Percentiles rank a stretch among this genome's conserved stretches.
Conservation (phyloP, 2,113 vertebrate species). For the Patagioenas fasciata region DNA sequence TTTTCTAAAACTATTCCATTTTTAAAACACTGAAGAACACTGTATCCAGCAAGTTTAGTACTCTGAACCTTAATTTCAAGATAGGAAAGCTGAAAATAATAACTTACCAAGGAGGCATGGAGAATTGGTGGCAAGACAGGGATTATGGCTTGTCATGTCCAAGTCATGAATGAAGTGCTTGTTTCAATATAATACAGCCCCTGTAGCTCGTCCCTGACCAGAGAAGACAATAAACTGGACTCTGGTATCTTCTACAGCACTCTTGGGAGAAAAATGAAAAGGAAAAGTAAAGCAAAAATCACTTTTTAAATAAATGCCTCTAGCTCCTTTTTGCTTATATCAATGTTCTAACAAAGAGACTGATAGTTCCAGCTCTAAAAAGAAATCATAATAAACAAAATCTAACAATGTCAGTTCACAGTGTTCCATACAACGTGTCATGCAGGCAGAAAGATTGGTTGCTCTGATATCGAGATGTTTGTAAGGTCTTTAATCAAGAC, state of each 20-base stretch:
- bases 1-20: neutral
- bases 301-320: neutral
- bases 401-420: neutral
- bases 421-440: neutral
- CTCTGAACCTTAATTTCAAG: neutral
- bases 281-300: neutral
- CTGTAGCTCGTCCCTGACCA: neutral
- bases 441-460: neutral
- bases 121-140: neutral
- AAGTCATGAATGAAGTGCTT: neutral
- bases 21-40: neutral
- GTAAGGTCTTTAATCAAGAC: constrained; percentile 70
- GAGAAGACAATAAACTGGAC: neutral
- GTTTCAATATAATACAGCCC: neutral
- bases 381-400: neutral
- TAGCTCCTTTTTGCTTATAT: neutral
- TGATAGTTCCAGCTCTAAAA: neutral
- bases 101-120: neutral
- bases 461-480: constrained; percentile 40
- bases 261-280: neutral
- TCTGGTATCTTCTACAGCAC: neutral
- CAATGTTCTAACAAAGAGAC: neutral
- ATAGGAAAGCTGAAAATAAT: neutral
- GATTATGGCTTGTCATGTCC: neutral
- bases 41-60: neutral